A percentile compares a stretch with the other conserved stretches of the same genome.
phyloP scores from a whole-genome alignment of 2,797 vertebrate species.

The Eidolon dupreanum region DNA sequence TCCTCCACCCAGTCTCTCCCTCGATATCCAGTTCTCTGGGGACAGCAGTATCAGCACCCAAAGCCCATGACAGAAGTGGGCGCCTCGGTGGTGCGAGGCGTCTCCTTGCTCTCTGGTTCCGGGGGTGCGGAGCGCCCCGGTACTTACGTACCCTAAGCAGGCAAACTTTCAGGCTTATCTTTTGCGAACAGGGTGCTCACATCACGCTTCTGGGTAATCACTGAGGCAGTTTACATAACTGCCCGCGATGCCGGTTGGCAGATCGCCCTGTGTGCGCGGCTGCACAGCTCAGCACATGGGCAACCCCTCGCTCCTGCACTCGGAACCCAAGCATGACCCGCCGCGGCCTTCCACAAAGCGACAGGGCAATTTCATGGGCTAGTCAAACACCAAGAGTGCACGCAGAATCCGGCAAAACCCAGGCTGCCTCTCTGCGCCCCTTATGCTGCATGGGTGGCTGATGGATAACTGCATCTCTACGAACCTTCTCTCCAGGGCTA shows the following conservation, averaged over 20 bases:
- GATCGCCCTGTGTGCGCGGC: not conserved
- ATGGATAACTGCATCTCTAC: not conserved
- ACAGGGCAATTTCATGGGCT: not conserved
- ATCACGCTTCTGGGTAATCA: not conserved
- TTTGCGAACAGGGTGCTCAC: not conserved
- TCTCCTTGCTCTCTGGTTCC: not conserved
- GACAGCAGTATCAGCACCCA: not conserved
- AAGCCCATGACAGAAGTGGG: not conserved
- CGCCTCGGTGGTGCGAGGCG: not conserved
- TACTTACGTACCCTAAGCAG: slow-evolving; percentile 63
- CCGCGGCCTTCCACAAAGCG: slow-evolving; percentile 12
- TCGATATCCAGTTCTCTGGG: not conserved
- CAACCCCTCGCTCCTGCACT: not conserved
- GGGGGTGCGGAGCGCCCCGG: not conserved
- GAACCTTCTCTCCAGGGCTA: slow-evolving; percentile 4
- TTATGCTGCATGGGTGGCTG: slow-evolving; percentile 10
- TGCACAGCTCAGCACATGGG: not conserved
- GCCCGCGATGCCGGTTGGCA: slow-evolving; percentile 17
- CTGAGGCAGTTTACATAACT: slow-evolving; percentile 72
- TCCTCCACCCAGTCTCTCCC: not conserved
- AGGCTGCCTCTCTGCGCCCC: not conserved
- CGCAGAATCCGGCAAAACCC: not conserved
- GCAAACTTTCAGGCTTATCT: slow-evolving; percentile 70
- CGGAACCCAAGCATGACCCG: not conserved
- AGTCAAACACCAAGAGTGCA: not conserved